phyloP scores from a whole-genome alignment of 2,797 vertebrate species.

The Pseudocheirus occidentalis region DNA sequence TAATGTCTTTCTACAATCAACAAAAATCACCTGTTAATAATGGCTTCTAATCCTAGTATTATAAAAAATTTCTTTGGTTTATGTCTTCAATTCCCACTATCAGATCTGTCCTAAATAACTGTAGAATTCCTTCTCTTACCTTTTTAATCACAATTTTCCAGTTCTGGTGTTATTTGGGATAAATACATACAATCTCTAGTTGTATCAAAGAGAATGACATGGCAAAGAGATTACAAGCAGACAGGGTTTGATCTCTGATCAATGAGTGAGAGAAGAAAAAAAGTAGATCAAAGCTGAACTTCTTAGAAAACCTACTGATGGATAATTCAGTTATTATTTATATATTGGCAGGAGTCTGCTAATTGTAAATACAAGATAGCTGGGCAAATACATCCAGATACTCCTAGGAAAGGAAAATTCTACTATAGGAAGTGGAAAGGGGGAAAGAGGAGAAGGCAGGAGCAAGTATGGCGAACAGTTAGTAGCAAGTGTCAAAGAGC shows the following conservation, averaged over 20 bases:
- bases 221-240: background rate
- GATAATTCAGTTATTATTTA: background rate
- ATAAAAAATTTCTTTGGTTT: background rate
- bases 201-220: background rate
- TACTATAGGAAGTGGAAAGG: background rate
- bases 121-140: background rate
- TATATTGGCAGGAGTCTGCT: background rate
- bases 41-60: background rate
- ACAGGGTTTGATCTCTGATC: background rate
- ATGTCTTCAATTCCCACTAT: background rate
- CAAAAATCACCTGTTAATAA: background rate
- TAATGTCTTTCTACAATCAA: background rate
- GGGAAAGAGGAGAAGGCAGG: background rate
- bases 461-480: background rate
- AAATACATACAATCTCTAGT: background rate
- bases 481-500: background rate
- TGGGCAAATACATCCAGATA: background rate
- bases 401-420: background rate
- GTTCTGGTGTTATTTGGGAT: background rate
- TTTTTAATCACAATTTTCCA: background rate
- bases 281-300: background rate
- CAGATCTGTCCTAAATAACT: background rate
- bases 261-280: background rate
- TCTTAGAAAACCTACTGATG: background rate
- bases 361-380: background rate